phyloP scores from a whole-genome alignment of 2,797 vertebrate species.

The Cichlasoma orientale region DNA sequence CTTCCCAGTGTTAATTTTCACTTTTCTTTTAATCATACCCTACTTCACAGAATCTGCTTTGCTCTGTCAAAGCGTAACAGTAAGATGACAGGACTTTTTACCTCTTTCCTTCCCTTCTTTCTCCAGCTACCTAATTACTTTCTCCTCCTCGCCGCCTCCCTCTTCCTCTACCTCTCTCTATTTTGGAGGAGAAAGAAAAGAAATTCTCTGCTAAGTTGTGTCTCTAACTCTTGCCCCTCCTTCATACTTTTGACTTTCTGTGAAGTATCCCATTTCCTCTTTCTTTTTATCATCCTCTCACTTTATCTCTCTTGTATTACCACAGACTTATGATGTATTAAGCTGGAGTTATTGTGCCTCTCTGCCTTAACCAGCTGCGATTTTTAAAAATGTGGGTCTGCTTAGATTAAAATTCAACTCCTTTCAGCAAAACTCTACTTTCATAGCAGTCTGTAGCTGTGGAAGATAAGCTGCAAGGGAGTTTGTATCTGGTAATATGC shows the following conservation, averaged over 20 bases:
- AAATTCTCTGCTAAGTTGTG: conserved; percentile 1
- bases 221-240: conserved; percentile 10
- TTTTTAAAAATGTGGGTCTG: conserved; percentile 5
- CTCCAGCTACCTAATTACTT: conserved; percentile 45
- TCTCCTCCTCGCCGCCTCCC: conserved; percentile 16
- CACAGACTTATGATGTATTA: conserved; percentile 41
- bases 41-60: conserved; percentile 33
- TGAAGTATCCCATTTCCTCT: conserved; percentile 39
- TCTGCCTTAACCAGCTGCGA: neutral
- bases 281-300: conserved; percentile 38
- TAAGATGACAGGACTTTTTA: conserved; percentile 38
- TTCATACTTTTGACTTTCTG: neutral
- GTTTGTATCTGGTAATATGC: neutral
- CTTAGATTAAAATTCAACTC: conserved; percentile 22
- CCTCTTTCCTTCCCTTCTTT: conserved; percentile 31
- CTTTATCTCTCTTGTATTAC: conserved; percentile 40
- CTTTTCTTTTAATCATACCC: conserved; percentile 52
- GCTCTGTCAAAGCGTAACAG: conserved; percentile 53
- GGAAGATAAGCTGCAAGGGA: neutral
- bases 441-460: neutral
- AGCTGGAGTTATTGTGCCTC: conserved; percentile 22
- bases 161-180: conserved; percentile 19
- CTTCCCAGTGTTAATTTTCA: conserved; percentile 41
- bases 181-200: conserved; percentile 15
- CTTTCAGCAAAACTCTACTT: neutral